Conservation (phyloP, 2,888 invertebrate genomes). For the Apamea crenata region DNA sequence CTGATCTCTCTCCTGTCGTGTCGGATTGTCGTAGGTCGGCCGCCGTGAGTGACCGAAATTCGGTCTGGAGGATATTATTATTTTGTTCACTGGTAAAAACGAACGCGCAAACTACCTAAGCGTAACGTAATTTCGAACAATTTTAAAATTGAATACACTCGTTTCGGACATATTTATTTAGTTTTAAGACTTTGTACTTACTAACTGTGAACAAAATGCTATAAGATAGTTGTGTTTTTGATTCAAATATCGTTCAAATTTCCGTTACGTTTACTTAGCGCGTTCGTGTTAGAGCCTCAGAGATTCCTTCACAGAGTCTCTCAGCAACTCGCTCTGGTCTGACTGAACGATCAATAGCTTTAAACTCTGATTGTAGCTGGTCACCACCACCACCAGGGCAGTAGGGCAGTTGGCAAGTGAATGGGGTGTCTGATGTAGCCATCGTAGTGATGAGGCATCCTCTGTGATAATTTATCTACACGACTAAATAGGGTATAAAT, state of each 20-base stretch:
- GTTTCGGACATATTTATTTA: neutral
- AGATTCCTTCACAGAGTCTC: neutral
- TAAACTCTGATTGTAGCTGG: neutral
- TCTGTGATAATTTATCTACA: neutral
- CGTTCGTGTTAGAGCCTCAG: neutral
- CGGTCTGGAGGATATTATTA: neutral
- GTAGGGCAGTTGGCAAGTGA: neutral
- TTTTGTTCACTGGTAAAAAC: neutral
- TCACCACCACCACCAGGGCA: neutral
- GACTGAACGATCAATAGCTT: neutral
- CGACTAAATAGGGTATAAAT: conserved; percentile 56
- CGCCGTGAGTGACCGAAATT: neutral
- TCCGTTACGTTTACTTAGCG: neutral
- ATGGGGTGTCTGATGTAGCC: neutral
- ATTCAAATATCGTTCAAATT: neutral
- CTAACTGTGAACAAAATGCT: neutral
- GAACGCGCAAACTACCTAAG: neutral
- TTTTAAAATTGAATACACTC: neutral
- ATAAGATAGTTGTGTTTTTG: no score
- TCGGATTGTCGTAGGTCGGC: neutral
- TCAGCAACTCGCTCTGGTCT: neutral
- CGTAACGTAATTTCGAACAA: neutral
- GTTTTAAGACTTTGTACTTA: neutral
- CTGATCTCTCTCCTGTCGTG: neutral
- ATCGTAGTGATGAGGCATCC: no score